These are phyloP conservation scores for Sylvicola cinctus DNA, from an alignment of 2,888 invertebrate species.

Conservation along the genomic window DNA sequence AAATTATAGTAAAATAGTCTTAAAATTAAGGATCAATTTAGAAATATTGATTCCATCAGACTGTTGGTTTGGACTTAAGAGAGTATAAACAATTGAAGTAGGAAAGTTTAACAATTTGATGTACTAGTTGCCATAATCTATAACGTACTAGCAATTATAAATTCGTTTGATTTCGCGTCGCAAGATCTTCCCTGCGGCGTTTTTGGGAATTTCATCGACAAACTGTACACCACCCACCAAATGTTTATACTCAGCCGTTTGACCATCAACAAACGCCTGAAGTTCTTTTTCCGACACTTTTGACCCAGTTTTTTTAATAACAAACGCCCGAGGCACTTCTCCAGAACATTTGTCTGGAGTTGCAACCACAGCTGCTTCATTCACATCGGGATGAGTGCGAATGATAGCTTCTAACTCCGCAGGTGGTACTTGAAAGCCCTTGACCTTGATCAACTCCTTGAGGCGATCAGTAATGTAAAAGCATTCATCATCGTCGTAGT, in stretches of 20 bases:
- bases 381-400: constrained; percentile 65
- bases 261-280: constrained; percentile 31
- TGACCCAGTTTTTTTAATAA: constrained; percentile 29
- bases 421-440: constrained; percentile 49
- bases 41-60: no score
- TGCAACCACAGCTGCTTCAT: constrained; percentile 42
- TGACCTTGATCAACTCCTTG: constrained; percentile 52
- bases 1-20: no score
- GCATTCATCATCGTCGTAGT: constrained; percentile 33
- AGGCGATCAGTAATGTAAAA: constrained; percentile 44
- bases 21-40: no score
- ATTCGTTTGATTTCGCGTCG: constrained; percentile 18
- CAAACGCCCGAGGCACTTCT: constrained; percentile 48
- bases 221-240: constrained; percentile 36
- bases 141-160: no score
- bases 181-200: constrained; percentile 46
- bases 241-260: constrained; percentile 49
- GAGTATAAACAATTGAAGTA: no score
- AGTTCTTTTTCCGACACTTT: constrained; percentile 28
- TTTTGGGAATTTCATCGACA: constrained; percentile 42
- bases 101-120: no score
- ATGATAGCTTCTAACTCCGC: constrained; percentile 39
- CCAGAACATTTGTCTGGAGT: constrained; percentile 38
- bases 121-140: no score
- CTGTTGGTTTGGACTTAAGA: no score